phyloP scores from a whole-genome alignment of 2,797 vertebrate genomes.

The Thalassophryne amazonica region DNA sequence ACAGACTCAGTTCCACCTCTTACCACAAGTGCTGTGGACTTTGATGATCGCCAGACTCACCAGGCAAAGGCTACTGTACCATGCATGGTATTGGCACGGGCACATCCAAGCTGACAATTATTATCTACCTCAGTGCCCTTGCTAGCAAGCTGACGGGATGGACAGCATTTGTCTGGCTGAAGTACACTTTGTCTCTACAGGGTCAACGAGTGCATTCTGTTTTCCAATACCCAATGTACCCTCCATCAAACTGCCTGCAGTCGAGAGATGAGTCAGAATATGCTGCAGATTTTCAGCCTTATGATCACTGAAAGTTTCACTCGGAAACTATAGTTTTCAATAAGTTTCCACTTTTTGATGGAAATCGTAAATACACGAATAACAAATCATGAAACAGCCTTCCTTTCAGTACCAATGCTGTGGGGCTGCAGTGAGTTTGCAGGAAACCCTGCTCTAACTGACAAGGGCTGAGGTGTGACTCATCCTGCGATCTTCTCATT shows the following conservation, averaged over 20 bases:
- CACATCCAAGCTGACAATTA: conserved; percentile 61
- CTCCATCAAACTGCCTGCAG: background rate
- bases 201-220: conserved; percentile 42
- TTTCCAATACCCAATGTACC: background rate
- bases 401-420: conserved; percentile 3
- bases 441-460: conserved; percentile 44
- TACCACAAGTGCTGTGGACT: conserved; percentile 12
- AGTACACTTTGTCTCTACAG: conserved; percentile 10
- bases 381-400: background rate
- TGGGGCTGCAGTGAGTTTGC: conserved; percentile 19
- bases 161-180: conserved; percentile 61
- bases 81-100: conserved; percentile 52
- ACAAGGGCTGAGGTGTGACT: conserved; percentile 45
- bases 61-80: conserved; percentile 54
- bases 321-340: background rate
- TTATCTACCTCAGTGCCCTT: conserved; percentile 70
- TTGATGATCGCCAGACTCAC: conserved; percentile 45
- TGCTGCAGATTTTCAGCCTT: no score
- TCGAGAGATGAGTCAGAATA: no score
- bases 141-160: conserved; percentile 70
- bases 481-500: conserved; percentile 47
- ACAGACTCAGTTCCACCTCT: background rate
- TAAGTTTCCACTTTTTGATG: background rate
- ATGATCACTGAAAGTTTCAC: background rate
- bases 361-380: background rate